Base-by-base conservation (phyloP, 2,113 vertebrate species). In the Tilapia sparmanii region DNA sequence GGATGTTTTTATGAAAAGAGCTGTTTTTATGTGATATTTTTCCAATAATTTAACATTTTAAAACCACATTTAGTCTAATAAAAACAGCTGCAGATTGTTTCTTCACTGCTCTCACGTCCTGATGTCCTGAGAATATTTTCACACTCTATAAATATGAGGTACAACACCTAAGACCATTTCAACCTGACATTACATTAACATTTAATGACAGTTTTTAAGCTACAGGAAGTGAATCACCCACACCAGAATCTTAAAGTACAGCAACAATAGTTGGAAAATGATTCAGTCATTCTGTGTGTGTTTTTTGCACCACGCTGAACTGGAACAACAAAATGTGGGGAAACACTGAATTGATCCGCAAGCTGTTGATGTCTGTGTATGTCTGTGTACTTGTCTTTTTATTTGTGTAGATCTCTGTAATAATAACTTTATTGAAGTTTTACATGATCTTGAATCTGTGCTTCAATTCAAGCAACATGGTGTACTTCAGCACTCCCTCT, bases 341-440 rank as follows among this genome's bases (percentile, higher is more conserved):
- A 87, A 88, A 80, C 91, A 85, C 90, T 94, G 88, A 91, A 87
- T 57, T 92, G 84, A 86, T 80, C 68, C 13, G 84, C 80, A 80
- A 84, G 85, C 91, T 86, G 31, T 81, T 61, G 40, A 80, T 61
- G 84, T 82, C 0, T 66, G 68, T 87, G 26, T 31, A 18, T 52
- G 54, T 55, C 31, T 33, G 61, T 76, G 86, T 55, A n/a, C 38
- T 71, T 71, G 88, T 93, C 80, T 81, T 47, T 78, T 8, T 76
- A 9, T 87, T 53, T 81, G 38, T 90, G 2, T 85, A 40, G 78
- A 76, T 91, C 24, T 57, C 63, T 85, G 84, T 83, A 7, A 63
- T n/a, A 59, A 50, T 33, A 18, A 66, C 40, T 68, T 55, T 82
- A 7, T 53, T 52, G 15, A 83, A n/a, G 15, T 71, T 86, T 80